Evolutionary conservation across 1,140 invertebrate species (phyloP).

Genomic region (Lordiphosa collinella): DNA sequence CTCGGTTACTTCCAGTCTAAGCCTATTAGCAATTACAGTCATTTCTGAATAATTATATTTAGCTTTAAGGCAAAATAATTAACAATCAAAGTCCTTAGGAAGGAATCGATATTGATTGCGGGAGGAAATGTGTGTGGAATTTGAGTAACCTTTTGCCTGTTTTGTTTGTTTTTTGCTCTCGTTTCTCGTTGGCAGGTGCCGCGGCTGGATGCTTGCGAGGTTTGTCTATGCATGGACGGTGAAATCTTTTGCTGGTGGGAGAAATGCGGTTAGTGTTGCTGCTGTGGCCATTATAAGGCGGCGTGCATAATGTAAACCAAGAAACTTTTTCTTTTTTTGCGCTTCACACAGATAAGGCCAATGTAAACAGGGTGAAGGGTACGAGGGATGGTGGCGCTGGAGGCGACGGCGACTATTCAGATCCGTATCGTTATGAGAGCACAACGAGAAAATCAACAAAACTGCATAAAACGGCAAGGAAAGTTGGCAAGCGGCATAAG

Average conservation of each 20-base stretch:
- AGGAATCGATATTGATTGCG: background rate
- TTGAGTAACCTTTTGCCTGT: slow-evolving; percentile 13
- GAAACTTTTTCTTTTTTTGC: slow-evolving; percentile 45
- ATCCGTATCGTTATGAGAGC: slow-evolving; percentile 66
- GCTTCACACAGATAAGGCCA: slow-evolving; percentile 54
- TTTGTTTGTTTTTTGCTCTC: slow-evolving; percentile 2
- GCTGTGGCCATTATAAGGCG: slow-evolving; percentile 18
- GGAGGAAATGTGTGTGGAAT: slow-evolving; percentile 6
- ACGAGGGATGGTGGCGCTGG: background rate
- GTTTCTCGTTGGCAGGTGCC: slow-evolving; percentile 79
- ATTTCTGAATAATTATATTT: too few relatives aligned
- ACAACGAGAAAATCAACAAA: slow-evolving; percentile 70
- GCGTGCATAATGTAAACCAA: slow-evolving; percentile 40
- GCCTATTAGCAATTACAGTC: too few relatives aligned
- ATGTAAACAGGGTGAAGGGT: slow-evolving; percentile 34
- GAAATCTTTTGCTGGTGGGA: slow-evolving; percentile 89
- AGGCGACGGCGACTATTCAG: slow-evolving; percentile 57
- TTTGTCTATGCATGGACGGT: slow-evolving; percentile 86
- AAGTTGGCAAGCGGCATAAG: slow-evolving; percentile 68
- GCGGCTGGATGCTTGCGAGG: slow-evolving; percentile 83
- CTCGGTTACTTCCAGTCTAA: too few relatives aligned
- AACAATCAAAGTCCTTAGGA: too few relatives aligned
- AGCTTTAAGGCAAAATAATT: too few relatives aligned
- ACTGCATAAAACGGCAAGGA: slow-evolving; percentile 61
- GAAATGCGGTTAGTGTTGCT: slow-evolving; percentile 80